Percentiles rank a stretch among this genome's conserved stretches.
These are phyloP conservation scores for Craterocephalus amniculus DNA, from an alignment of 2,797 vertebrate genomes.

Conservation along the genomic window DNA sequence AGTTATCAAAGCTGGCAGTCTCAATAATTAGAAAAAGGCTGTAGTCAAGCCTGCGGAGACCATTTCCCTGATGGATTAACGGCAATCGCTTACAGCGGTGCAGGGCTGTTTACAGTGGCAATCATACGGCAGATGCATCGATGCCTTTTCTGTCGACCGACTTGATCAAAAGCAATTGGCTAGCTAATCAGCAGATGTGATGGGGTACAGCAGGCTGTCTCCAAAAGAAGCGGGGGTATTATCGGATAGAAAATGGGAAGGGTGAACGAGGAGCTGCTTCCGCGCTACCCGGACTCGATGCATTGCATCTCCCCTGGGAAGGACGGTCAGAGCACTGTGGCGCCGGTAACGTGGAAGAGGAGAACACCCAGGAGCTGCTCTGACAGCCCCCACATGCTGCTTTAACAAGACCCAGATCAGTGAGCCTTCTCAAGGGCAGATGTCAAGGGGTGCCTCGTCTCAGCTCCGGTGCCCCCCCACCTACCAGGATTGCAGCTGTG, in stretches of 20 bases:
- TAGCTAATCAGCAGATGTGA: constrained; percentile 68
- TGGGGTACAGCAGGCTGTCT: constrained; percentile 40
- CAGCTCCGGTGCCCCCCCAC: constrained; percentile 24
- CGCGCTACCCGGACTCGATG: background rate
- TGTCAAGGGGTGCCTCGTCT: constrained; percentile 37
- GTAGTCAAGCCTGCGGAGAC: constrained; percentile 53
- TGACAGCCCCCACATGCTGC: constrained; percentile 49
- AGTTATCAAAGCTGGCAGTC: constrained; percentile 77
- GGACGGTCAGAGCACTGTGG: constrained; percentile 36
- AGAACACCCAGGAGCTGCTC: constrained; percentile 38
- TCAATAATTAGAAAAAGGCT: constrained; percentile 79
- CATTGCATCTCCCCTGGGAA: constrained; percentile 38
- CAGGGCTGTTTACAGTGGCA: constrained; percentile 64
- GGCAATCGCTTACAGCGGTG: constrained; percentile 57
- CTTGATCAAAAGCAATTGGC: constrained; percentile 67
- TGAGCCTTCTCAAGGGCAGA: constrained; percentile 55
- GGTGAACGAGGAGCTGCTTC: constrained; percentile 45
- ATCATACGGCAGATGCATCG: constrained; percentile 66
- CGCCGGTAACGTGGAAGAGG: constrained; percentile 26
- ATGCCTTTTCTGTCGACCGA: constrained; percentile 47
- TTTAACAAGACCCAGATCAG: constrained; percentile 65
- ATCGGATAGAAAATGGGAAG: constrained; percentile 47
- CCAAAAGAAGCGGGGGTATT: constrained; percentile 59
- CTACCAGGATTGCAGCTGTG: constrained; percentile 45
- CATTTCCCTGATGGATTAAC: constrained; percentile 78